Conservation (phyloP, 1,140 invertebrate genomes). For the Manduca sexta region DNA sequence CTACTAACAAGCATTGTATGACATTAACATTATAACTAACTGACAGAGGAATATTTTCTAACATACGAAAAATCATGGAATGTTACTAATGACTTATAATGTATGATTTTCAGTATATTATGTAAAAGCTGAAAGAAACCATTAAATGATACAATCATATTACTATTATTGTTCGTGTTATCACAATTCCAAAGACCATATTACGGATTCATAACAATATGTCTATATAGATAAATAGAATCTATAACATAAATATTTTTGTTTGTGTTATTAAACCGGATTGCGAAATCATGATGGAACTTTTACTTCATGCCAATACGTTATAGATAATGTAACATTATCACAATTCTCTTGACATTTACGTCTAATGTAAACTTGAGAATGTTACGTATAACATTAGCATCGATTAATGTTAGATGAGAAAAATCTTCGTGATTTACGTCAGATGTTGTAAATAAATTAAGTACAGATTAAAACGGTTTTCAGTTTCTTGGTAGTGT, state of each 20-base stretch:
- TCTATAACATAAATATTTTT: background rate
- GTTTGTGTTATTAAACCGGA: background rate
- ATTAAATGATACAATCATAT: no score
- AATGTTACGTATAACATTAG: conserved; percentile 11
- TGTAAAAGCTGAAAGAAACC: no score
- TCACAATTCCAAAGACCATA: no score
- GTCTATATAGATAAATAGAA: no score
- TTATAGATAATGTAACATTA: background rate
- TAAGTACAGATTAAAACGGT: conserved; percentile 6
- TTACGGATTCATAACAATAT: no score
- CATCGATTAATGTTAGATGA: conserved; percentile 11
- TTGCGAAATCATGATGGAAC: background rate
- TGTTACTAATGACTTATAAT: no score
- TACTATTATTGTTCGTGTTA: no score
- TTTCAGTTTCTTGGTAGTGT: background rate
- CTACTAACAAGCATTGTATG: no score
- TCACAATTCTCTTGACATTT: background rate
- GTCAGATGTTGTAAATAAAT: conserved; percentile 13
- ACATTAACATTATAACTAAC: no score
- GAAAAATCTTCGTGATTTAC: conserved; percentile 9
- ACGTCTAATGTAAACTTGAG: background rate
- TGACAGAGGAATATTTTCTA: no score
- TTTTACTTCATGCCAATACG: background rate
- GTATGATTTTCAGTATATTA: no score
- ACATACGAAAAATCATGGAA: no score